These are phyloP conservation scores for Drosophila neutralis DNA, from an alignment of 2,888 invertebrate genomes.

Conservation along the genomic window DNA sequence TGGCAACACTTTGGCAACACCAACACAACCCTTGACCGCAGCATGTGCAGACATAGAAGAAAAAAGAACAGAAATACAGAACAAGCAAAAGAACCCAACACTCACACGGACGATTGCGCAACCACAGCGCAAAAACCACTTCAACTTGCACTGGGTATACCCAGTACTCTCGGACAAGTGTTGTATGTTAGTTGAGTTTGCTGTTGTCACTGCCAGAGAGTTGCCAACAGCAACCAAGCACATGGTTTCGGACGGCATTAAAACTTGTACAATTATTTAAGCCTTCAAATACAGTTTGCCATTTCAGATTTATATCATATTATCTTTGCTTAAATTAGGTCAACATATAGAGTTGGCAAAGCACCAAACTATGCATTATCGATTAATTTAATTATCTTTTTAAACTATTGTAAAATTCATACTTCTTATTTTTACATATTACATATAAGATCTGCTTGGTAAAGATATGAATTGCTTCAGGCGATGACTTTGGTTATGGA, in stretches of 20 bases:
- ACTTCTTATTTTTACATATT: not conserved
- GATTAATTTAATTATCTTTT: not conserved
- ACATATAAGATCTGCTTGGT: not conserved
- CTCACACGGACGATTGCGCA: conserved; percentile 73
- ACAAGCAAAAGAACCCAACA: conserved; percentile 34
- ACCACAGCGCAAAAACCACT: conserved; percentile 78
- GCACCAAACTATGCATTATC: not conserved
- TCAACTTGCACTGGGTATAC: conserved; percentile 63
- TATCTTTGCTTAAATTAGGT: not conserved
- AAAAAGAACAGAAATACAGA: conserved; percentile 5
- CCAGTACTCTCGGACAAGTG: conserved; percentile 43
- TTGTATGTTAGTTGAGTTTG: conserved; percentile 41
- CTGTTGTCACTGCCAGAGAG: conserved; percentile 69
- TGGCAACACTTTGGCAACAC: conserved; percentile 81
- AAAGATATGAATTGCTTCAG: not conserved
- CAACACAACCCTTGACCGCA: conserved; percentile 77
- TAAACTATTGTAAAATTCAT: not conserved
- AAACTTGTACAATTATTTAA: conserved; percentile 63
- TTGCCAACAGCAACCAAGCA: conserved; percentile 59
- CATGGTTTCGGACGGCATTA: conserved; percentile 19
- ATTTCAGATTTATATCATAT: conserved; percentile 47
- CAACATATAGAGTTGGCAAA: not conserved
- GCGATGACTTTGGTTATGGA: not conserved
- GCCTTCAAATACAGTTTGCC: conserved; percentile 52
- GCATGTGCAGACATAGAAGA: conserved; percentile 58